Evolutionary conservation across 2,888 invertebrate genomes (phyloP).

Genomic region (Phortica okadai): DNA sequence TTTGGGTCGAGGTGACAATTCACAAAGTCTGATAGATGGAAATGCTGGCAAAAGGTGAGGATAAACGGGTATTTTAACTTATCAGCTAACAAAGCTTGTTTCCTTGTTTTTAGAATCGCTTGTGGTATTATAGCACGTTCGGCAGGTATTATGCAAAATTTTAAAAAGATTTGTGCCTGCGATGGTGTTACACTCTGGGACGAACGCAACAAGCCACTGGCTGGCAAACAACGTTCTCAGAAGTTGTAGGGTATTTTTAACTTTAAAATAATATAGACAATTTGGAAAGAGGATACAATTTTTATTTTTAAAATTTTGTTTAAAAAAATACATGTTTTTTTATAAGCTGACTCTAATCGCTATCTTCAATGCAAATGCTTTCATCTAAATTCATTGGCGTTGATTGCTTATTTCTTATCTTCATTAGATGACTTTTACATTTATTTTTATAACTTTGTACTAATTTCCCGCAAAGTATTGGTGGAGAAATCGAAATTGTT

Average conservation of each 20-base stretch:
- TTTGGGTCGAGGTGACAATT: constrained; percentile 78
- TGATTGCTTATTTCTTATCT: constrained; percentile 34
- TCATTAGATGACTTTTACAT: constrained; percentile 57
- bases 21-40: constrained; percentile 80
- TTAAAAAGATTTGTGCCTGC: constrained; percentile 92
- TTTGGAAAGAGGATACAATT: background rate
- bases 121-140: constrained; percentile 94
- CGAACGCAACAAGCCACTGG: constrained; percentile 81
- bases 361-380: constrained; percentile 52
- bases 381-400: constrained; percentile 24
- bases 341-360: constrained; percentile 39
- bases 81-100: background rate
- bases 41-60: constrained; percentile 80
- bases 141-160: constrained; percentile 90
- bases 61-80: background rate
- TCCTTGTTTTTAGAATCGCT: constrained; percentile 79
- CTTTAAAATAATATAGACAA: background rate
- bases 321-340: constrained; percentile 41
- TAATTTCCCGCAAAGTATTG: constrained; percentile 68
- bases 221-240: constrained; percentile 67
- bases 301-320: background rate
- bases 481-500: constrained; percentile 69
- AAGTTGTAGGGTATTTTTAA: constrained; percentile 53
- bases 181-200: constrained; percentile 94
- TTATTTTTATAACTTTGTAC: constrained; percentile 70